Evolutionary conservation across 1,140 invertebrate genomes (phyloP), one percentile per base, ranked within the genome.

Genomic region (Acromyrmex charruanus): DNA sequence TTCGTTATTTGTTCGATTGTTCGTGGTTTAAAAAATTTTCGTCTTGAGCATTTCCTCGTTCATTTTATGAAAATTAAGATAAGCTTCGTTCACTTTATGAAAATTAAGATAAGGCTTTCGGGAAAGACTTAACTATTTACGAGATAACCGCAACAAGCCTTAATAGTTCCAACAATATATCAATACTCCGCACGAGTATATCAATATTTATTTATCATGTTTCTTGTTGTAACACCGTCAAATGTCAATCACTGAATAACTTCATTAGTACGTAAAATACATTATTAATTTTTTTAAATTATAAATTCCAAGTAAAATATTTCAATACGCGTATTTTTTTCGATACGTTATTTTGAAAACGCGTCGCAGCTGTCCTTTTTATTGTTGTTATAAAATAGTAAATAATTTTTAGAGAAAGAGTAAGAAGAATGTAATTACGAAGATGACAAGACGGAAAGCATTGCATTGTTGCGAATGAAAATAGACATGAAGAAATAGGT

Each of bases 31-130:
- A 77, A 12, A 4, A 28, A 65, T 77, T 14, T 28, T 44, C 5
- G 5, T 79, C 51, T 66, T 14, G 0, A 18, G 31, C 2, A 7
- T n/a, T 28, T 77, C 3, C 39, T n/a, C 4, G 18, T 35, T 18
- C 51, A 74, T 9, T 58, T 72, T 35, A n/a, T 31, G 18, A 35
- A 74, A 74, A 71, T 71, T 49, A 71, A 71, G 35, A 71, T 49
- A 25, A 71, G 21, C 28, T 16, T 25, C 2, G 12, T 39, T 14
- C 6, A 75, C 14, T 75, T 21, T 44, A 18, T 9, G 74, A 44
- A 77, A 77, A 77, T 25, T 63, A 58, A 77, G 7, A 63, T 77
- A 51, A 28, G 7, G 4, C 25, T 68, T 68, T 74, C 49, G 16
- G 35, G 9, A 31, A 39, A 31, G 3, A 61, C 2, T 3, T 3